Percentiles rank a stretch among this genome's conserved stretches.
Conservation (phyloP, 1,140 invertebrate genomes). For the Chionoecetes opilio region DNA sequence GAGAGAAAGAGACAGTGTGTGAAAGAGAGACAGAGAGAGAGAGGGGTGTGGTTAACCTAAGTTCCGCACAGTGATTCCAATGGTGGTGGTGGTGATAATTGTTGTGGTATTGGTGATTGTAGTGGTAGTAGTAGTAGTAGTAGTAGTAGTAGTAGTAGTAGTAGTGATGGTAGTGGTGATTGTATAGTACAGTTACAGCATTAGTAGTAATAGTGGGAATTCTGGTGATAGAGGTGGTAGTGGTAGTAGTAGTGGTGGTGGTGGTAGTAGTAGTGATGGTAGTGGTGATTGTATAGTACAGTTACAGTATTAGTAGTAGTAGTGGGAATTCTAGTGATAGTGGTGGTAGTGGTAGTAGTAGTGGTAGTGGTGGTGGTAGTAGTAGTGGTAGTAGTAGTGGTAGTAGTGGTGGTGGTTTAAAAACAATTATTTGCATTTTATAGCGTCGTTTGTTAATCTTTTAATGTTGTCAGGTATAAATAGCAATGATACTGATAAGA, state of each 20-base stretch:
- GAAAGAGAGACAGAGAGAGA: not conserved
- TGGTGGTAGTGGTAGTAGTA: not conserved
- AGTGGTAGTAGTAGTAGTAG: slow-evolving; percentile 49
- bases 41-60: not conserved
- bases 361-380: not conserved
- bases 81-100: slow-evolving; percentile 33
- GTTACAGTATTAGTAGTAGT: too few species aligned
- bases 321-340: not conserved
- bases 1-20: not conserved
- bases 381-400: not conserved
- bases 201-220: not conserved
- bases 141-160: slow-evolving; percentile 51
- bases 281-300: not conserved
- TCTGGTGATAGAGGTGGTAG: not conserved
- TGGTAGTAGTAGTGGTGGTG: not conserved
- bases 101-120: not conserved
- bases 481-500: too few species aligned
- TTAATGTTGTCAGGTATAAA: too few species aligned
- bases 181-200: too few species aligned
- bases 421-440: too few species aligned
- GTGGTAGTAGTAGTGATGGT: not conserved
- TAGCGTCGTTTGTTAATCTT: too few species aligned
- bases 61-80: not conserved
- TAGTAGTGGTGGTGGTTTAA: not conserved
- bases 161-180: not conserved